Percentiles rank a stretch among this genome's conserved stretches.
Conservation (phyloP, 2,797 vertebrate genomes). For the Acanthurus lineatus region DNA sequence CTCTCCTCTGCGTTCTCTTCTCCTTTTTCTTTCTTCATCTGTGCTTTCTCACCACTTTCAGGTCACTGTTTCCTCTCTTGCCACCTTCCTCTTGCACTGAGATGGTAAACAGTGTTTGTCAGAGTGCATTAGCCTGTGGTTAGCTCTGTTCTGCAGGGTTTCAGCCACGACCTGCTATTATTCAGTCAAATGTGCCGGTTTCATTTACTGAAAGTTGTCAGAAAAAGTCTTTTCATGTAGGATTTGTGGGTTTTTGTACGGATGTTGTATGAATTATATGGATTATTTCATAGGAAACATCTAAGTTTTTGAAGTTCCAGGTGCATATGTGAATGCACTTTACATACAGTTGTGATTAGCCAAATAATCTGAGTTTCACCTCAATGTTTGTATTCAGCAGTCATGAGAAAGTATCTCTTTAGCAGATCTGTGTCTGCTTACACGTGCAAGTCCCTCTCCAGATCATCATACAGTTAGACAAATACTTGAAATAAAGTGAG, state of each 20-base stretch:
- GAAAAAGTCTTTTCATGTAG: not conserved
- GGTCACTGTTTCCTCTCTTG: conserved; percentile 31
- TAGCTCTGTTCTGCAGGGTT: conserved; percentile 9
- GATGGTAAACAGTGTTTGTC: conserved; percentile 47
- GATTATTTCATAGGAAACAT: no score
- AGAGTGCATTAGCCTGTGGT: conserved; percentile 34
- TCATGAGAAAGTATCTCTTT: not conserved
- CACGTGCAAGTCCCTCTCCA: not conserved
- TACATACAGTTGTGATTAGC: no score
- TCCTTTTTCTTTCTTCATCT: conserved; percentile 32
- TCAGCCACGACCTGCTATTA: conserved; percentile 10
- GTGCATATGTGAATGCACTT: not conserved
- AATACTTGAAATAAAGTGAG: not conserved
- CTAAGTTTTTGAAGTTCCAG: not conserved
- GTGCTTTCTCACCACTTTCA: conserved; percentile 38
- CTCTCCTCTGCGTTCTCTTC: conserved; percentile 28
- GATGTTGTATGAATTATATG: not conserved
- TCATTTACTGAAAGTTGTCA: not conserved
- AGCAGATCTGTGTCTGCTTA: not conserved
- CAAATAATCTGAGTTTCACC: not conserved
- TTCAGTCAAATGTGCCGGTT: conserved; percentile 17
- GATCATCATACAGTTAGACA: not conserved
- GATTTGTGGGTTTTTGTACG: not conserved
- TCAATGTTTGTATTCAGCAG: not conserved
- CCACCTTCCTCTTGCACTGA: conserved; percentile 1